These are phyloP conservation scores for Temnothorax ravouxi DNA, from an alignment of 2,888 invertebrate genomes.

Conservation along the genomic window DNA sequence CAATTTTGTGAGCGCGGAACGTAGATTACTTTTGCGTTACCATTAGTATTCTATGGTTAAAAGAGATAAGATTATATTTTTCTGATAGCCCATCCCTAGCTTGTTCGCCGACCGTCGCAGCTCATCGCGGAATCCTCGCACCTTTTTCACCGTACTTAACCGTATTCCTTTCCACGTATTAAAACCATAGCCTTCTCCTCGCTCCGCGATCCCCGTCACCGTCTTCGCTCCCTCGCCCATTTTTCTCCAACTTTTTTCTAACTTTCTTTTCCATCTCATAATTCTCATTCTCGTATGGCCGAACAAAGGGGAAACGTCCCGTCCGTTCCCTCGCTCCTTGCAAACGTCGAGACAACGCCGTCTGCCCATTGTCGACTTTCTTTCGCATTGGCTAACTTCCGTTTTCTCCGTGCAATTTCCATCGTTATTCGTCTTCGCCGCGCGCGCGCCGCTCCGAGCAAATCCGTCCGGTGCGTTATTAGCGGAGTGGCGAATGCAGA, in stretches of 20 bases:
- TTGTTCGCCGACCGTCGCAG: not conserved
- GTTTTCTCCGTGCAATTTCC: slow-evolving; percentile 53
- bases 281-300: slow-evolving; percentile 56
- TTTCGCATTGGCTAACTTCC: slow-evolving; percentile 62
- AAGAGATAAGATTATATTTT: slow-evolving; percentile 30
- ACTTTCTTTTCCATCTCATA: slow-evolving; percentile 59
- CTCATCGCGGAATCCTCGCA: slow-evolving; percentile 34
- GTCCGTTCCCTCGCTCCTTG: slow-evolving; percentile 45
- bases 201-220: not conserved
- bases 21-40: not conserved
- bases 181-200: not conserved
- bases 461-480: slow-evolving; percentile 29
- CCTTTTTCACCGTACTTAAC: slow-evolving; percentile 30
- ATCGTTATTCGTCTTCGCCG: slow-evolving; percentile 45
- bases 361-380: slow-evolving; percentile 60
- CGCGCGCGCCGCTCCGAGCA: not conserved
- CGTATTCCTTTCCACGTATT: slow-evolving; percentile 53
- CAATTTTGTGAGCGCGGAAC: not conserved
- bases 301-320: slow-evolving; percentile 55
- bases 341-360: slow-evolving; percentile 47
- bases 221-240: slow-evolving; percentile 3
- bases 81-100: slow-evolving; percentile 29
- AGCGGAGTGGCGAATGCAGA: slow-evolving; percentile 20
- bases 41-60: slow-evolving; percentile 25
- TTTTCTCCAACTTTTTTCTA: slow-evolving; percentile 52